A percentile compares a stretch with the other conserved stretches of the same genome.
phyloP scores from a whole-genome alignment of 2,113 vertebrate genomes.

The Hyperoodon ampullatus region DNA sequence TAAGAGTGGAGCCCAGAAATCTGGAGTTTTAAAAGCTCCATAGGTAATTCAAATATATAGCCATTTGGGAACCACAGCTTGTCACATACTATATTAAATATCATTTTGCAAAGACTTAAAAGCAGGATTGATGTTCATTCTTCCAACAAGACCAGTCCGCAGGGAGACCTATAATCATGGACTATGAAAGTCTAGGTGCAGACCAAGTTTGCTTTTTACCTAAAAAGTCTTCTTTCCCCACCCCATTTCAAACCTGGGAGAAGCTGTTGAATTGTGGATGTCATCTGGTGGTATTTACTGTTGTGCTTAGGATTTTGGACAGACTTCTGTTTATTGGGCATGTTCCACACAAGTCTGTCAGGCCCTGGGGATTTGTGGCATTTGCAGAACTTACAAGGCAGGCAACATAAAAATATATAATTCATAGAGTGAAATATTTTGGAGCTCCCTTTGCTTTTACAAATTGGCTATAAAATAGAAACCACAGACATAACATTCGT shows the following conservation, averaged over 20 bases:
- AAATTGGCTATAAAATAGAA: conserved; percentile 76
- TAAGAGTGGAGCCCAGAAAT: not conserved
- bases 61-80: not conserved
- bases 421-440: conserved; percentile 69
- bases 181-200: not conserved
- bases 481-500: conserved; percentile 75
- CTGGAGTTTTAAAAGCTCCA: not conserved
- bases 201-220: conserved; percentile 28
- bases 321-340: conserved; percentile 72
- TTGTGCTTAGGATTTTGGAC: conserved; percentile 57
- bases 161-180: not conserved
- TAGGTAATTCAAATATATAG: not conserved
- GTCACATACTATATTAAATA: not conserved
- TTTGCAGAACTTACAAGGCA: conserved; percentile 74
- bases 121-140: not conserved
- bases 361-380: conserved; percentile 67
- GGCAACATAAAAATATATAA: conserved; percentile 71
- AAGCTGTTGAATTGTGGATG: not conserved
- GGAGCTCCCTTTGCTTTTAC: conserved; percentile 72
- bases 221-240: not conserved
- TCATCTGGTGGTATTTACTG: conserved; percentile 64
- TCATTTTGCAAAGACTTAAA: conserved; percentile 31
- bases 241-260: not conserved
- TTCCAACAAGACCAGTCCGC: not conserved
- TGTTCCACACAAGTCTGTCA: conserved; percentile 30